phyloP scores from a whole-genome alignment of 2,797 vertebrate species.

The Hirundo rustica region DNA sequence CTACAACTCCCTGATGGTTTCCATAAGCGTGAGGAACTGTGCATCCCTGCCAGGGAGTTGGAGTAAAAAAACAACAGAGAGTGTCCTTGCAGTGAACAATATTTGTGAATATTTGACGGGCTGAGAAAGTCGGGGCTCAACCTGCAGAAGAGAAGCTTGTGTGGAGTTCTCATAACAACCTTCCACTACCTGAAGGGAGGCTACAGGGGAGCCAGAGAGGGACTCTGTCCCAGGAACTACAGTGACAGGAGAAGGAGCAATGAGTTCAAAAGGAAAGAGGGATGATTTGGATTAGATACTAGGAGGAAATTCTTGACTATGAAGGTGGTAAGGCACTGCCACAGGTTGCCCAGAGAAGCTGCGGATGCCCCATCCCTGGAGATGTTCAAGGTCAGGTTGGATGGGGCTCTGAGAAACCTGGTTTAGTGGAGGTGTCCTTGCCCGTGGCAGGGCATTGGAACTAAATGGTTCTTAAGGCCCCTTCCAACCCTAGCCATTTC shows the following conservation, averaged over 20 bases:
- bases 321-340: too few relatives aligned
- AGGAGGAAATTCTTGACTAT: neutral
- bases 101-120: neutral
- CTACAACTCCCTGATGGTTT: neutral
- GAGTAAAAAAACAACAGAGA: neutral
- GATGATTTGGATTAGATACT: too few relatives aligned
- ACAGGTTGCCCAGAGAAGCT: too few relatives aligned
- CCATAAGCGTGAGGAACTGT: neutral
- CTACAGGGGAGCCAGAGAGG: too few relatives aligned
- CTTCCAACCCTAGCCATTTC: neutral
- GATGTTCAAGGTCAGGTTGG: neutral
- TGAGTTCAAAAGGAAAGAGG: neutral
- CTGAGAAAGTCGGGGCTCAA: neutral
- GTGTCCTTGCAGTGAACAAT: neutral
- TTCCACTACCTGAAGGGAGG: too few relatives aligned
- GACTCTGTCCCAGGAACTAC: too few relatives aligned
- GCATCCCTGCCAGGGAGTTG: neutral
- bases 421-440: too few relatives aligned
- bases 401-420: neutral
- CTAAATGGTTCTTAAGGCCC: neutral
- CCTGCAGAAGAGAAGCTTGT: neutral
- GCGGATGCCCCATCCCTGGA: neutral
- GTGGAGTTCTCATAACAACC: neutral
- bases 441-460: neutral
- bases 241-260: neutral